A percentile compares a stretch with the other conserved stretches of the same genome.
These are phyloP conservation scores for Microcebus murinus DNA, from an alignment of 2,113 vertebrate species.

Conservation along the genomic window DNA sequence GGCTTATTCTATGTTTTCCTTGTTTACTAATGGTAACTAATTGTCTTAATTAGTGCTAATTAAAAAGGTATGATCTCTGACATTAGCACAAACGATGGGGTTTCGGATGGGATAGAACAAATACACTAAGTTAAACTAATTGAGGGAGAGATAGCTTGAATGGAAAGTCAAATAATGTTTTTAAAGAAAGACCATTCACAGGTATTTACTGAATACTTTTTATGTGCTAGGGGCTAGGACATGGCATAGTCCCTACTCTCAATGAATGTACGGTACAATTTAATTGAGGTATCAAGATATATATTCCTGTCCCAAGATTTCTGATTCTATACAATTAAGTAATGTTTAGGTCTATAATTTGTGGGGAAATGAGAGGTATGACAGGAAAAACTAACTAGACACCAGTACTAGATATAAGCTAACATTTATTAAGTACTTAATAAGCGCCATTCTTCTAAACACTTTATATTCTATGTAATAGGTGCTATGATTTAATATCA, in stretches of 20 bases:
- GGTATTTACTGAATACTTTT: neutral
- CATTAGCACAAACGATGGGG: neutral
- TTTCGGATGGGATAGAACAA: conserved; percentile 28
- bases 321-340: neutral
- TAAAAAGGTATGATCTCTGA: conserved; percentile 46
- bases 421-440: neutral
- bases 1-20: neutral
- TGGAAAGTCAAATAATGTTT: neutral
- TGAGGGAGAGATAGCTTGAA: neutral
- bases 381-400: conserved; percentile 14
- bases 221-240: neutral
- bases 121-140: conserved; percentile 22
- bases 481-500: neutral
- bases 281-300: neutral
- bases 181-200: conserved; percentile 33
- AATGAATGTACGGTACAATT: neutral
- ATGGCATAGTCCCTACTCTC: neutral
- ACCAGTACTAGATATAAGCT: neutral
- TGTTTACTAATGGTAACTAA: conserved; percentile 1
- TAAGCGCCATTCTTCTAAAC: neutral
- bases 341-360: neutral
- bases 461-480: neutral
- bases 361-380: neutral
- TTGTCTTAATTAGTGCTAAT: conserved; percentile 47
- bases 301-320: neutral